phyloP scores from a whole-genome alignment of 2,113 vertebrate genomes.

The Poeciliopsis turrubarensis region DNA sequence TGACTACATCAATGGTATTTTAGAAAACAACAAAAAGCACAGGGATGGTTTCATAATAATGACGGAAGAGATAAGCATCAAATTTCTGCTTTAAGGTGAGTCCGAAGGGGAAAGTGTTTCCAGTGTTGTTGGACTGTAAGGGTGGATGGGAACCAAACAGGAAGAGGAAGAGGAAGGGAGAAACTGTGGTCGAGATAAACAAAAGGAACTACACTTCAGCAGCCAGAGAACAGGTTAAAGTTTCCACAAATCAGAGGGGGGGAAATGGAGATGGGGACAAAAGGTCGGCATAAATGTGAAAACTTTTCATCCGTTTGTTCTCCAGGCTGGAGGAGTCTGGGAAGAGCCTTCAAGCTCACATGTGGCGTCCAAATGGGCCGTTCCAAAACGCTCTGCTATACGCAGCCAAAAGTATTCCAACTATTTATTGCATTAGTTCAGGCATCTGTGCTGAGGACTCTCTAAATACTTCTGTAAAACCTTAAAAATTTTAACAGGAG shows the following conservation, averaged over 20 bases:
- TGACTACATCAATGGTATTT: neutral
- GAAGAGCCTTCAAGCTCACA: neutral
- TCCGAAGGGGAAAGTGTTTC: constrained; percentile 12
- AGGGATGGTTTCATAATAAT: neutral
- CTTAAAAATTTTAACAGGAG: neutral
- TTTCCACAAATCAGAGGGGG: constrained; percentile 24
- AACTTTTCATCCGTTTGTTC: neutral
- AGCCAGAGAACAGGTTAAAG: neutral
- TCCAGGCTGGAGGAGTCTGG: neutral
- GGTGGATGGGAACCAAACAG: constrained; percentile 9
- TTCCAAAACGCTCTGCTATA: neutral
- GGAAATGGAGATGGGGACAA: neutral
- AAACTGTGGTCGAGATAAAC: constrained; percentile 24
- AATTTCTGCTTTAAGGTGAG: constrained; percentile 6
- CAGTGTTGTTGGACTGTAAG: constrained; percentile 30
- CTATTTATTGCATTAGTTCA: neutral
- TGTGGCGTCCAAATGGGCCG: neutral
- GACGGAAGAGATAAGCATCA: neutral
- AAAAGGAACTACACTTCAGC: constrained; percentile 11
- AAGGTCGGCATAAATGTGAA: neutral
- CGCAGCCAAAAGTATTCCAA: neutral
- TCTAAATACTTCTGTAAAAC: constrained; percentile 8
- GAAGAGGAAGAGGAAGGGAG: constrained; percentile 34
- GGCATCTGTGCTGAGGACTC: neutral
- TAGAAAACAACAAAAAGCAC: neutral